Base-by-base conservation (phyloP, 1,140 invertebrate species). In the Meloidogyne floridensis region DNA sequence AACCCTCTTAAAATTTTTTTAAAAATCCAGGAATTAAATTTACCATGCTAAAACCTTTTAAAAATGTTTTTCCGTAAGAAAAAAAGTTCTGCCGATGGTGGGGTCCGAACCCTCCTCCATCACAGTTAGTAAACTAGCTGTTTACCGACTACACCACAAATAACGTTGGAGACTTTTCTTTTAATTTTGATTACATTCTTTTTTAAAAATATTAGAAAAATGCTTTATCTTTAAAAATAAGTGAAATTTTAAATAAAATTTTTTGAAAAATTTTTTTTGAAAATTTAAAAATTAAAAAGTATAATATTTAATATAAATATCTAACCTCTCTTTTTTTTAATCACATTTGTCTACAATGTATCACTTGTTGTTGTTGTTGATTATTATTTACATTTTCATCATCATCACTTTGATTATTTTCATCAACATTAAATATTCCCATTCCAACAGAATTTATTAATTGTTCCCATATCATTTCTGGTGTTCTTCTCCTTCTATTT, bases 401-500 rank as follows among this genome's bases (percentile, higher is more conserved):
- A 4, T 10, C 65, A 32, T 79, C 77, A n/a, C n/a, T 72, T 47
- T 47, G 15, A 42, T 47, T 69, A 7, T 42, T 79, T 43, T 69
- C 69, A 18, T 79, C 77, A 11, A 79, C 65, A 54, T 71, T 20
- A 51, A 79, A 79, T 7, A 78, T 42, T 65, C 77, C 77, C 10
- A 78, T 51, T 71, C 77, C 65, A 18, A 79, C 77, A 2, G 77
- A 71, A 79, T 79, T 79, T 15, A 79, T 69, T 72, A 79, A 18
- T 42, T 71, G 77, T 15, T 79, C 77, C 77, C 77, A 79, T 32
- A 79, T 72, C 18, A 79, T 43, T 71, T 79, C 77, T 32, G 77
- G 77, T n/a, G 77, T 79, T 69, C 77, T 42, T 20, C 13, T 51
- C n/a, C 77, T 69, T 20, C 77, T 54, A 71, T 82, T 82, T 47